Evolutionary conservation across 2,113 vertebrate genomes (phyloP), one percentile per base, ranked within the genome.

Genomic region (Athene noctua): DNA sequence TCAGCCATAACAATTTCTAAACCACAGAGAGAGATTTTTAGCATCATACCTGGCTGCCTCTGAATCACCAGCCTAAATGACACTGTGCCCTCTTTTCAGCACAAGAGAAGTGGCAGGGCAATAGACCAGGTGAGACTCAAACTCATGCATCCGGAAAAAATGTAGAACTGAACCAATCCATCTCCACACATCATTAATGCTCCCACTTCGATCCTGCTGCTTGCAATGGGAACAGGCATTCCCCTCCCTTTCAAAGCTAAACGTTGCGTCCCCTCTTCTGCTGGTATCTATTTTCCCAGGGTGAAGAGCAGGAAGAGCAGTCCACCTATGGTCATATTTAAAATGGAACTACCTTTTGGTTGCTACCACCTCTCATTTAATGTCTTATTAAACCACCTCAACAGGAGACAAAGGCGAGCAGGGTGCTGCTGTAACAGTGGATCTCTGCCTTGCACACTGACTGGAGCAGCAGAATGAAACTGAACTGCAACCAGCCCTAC

Each of bases 11-110:
- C 87, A 90, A 93, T 90, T 93, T 72, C 90, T 85, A 88, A 58
- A 90, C 47, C 49, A 70, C 52, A 57, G 89, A 89, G 90, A 80
- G 80, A 94, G 84, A 61, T 94, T 95, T 95, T 81, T 92, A 96
- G 93, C 66, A 82, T 91, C 95, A 91, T 89, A 89, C 78, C 87
- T 87, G 87, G 66, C 87, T 95, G 90, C 87, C 62, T 96, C 81
- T 93, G 89, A 92, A 94, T 88, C 83, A 80, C 68, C n/a, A 54
- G 62, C 91, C 91, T 90, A 95, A 96, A 93, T 82, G 90, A 93
- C 87, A 75, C 66, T 5, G 58, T 87, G 78, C 77, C 58, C 78
- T 80, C 81, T 58, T 72, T 81, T 72, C 87, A 95, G 81, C 49
- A 46, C 46, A 79, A 68, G 80, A 79, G 77, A 91, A 93, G 93